Evolutionary conservation across 2,113 vertebrate genomes (phyloP).

Genomic region (Oxyura jamaicensis): DNA sequence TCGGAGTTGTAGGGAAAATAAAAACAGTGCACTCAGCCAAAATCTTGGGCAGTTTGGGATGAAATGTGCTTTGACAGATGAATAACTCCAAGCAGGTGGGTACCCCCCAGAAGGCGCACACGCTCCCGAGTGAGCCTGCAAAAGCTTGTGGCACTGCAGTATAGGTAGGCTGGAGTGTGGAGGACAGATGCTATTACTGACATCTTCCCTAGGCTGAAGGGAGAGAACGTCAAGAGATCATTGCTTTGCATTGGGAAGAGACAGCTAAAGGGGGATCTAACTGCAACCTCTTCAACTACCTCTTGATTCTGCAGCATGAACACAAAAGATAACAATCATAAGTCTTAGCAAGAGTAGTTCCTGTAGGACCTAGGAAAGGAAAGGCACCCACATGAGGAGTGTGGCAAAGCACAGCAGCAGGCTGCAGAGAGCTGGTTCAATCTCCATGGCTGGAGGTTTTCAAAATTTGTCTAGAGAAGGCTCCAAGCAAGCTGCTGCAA

Average conservation of each 20-base stretch:
- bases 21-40: background rate
- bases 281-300: background rate
- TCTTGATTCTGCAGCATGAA: fast-evolving
- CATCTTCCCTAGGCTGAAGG: background rate
- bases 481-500: background rate
- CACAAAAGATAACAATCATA: background rate
- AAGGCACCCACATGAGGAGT: background rate
- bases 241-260: background rate
- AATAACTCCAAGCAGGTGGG: background rate
- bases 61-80: background rate
- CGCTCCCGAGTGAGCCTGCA: background rate
- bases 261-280: background rate
- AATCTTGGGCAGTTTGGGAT: background rate
- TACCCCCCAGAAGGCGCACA: background rate
- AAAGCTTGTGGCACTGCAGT: background rate
- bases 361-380: background rate
- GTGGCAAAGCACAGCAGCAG: background rate
- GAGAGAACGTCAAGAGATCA: background rate
- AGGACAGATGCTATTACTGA: background rate
- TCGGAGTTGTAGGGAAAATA: background rate
- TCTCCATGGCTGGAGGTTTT: background rate
- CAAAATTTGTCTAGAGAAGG: background rate
- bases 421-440: background rate
- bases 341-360: background rate
- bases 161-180: background rate